Conservation (phyloP, 1,140 invertebrate genomes). For the Camponotus pennsylvanicus region DNA sequence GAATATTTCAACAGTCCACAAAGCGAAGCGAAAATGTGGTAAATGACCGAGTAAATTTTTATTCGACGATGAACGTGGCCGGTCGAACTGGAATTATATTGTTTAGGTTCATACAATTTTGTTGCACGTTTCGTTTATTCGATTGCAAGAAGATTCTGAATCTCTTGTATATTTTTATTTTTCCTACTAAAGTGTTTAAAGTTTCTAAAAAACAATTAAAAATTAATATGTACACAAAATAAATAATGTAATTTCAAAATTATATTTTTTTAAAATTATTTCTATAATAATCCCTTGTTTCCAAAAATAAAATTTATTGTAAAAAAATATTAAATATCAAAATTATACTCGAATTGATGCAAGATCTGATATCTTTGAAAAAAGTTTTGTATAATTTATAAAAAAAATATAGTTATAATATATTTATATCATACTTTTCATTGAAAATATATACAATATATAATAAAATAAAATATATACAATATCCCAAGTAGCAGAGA, state of each 20-base stretch:
- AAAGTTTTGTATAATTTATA: background rate
- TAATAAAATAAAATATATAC: too few relatives aligned
- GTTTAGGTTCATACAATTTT: background rate
- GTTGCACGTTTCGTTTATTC: background rate
- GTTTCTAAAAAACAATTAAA: background rate
- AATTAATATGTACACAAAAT: background rate
- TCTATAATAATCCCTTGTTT: too few relatives aligned
- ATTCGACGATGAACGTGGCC: background rate
- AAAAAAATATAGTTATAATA: background rate
- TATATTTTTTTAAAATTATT: background rate
- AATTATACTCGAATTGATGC: too few relatives aligned
- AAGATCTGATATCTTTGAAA: background rate
- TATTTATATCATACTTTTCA: background rate
- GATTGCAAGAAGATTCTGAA: background rate
- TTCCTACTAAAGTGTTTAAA: too few relatives aligned
- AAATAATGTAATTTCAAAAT: background rate
- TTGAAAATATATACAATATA: background rate
- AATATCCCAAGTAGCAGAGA: too few relatives aligned
- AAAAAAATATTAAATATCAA: too few relatives aligned
- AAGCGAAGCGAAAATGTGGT: slow-evolving; percentile 20
- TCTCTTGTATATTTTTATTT: too few relatives aligned
- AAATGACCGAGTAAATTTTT: slow-evolving; percentile 28
- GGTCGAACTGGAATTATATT: too few relatives aligned
- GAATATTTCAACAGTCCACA: slow-evolving; percentile 67
- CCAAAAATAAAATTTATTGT: background rate